Conservation (phyloP, 1,140 invertebrate species). For the Lucilia cuprina region DNA sequence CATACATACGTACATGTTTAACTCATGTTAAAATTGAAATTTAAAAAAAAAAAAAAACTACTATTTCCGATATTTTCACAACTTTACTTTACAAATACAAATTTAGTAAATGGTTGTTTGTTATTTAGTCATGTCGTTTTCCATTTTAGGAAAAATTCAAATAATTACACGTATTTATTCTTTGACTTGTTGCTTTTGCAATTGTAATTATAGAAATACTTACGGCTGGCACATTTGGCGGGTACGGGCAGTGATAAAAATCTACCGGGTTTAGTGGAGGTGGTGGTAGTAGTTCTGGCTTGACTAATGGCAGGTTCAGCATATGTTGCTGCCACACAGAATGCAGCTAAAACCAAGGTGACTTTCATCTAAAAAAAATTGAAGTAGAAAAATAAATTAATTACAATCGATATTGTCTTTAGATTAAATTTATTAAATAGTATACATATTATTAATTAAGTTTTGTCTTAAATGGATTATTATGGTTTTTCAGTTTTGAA, state of each 20-base stretch:
- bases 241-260: conserved; percentile 80
- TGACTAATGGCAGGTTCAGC: conserved; percentile 49
- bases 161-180: not conserved
- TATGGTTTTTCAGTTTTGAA: too few species aligned
- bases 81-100: too few species aligned
- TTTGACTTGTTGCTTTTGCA: not conserved
- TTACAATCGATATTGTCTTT: conserved; percentile 4
- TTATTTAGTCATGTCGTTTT: not conserved
- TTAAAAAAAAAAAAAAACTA: not conserved
- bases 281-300: conserved; percentile 56
- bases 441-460: too few species aligned
- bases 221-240: conserved; percentile 82
- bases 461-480: too few species aligned
- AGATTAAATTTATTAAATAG: conserved; percentile 20
- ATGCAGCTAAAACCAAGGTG: conserved; percentile 60
- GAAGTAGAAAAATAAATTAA: conserved; percentile 36
- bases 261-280: conserved; percentile 68
- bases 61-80: not conserved
- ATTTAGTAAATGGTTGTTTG: too few species aligned
- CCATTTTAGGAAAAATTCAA: not conserved
- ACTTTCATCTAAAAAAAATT: conserved; percentile 60
- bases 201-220: conserved; percentile 63
- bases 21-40: not conserved
- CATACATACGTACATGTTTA: too few species aligned
- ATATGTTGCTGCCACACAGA: conserved; percentile 59